phyloP scores from a whole-genome alignment of 2,113 vertebrate genomes.

The Cavia porcellus region DNA sequence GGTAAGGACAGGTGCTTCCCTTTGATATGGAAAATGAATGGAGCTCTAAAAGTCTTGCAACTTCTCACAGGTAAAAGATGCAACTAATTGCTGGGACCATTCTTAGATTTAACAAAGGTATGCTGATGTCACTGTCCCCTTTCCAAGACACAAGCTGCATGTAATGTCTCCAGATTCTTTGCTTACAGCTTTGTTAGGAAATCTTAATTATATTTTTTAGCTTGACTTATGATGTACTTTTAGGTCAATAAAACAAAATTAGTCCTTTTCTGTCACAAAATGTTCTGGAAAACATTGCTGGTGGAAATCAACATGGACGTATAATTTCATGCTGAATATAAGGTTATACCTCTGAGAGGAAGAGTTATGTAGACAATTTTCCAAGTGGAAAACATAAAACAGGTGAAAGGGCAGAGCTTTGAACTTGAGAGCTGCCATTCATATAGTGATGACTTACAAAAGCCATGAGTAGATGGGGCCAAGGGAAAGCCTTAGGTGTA shows the following conservation, averaged over 20 bases:
- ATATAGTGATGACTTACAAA: background rate
- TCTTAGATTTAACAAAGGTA: background rate
- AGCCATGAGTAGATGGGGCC: background rate
- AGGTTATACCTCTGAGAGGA: background rate
- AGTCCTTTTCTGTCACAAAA: background rate
- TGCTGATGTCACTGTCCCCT: background rate
- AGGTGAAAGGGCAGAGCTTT: background rate
- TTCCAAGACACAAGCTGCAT: background rate
- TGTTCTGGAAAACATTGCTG: background rate
- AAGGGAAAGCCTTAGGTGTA: background rate
- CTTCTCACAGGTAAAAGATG: background rate
- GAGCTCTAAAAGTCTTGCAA: background rate
- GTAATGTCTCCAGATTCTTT: background rate
- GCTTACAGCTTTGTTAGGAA: background rate
- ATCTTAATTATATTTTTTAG: background rate
- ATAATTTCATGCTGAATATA: background rate
- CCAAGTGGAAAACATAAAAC: background rate
- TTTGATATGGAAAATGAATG: slow-evolving; percentile 30
- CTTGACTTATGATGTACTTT: slow-evolving; percentile 15
- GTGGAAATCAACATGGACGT: background rate
- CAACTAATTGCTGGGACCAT: background rate
- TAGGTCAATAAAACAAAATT: background rate
- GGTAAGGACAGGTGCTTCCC: background rate
- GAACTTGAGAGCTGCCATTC: background rate
- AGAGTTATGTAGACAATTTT: background rate